These are phyloP conservation scores for Arrhamphus sclerolepis DNA, from an alignment of 2,797 vertebrate species.

Conservation along the genomic window DNA sequence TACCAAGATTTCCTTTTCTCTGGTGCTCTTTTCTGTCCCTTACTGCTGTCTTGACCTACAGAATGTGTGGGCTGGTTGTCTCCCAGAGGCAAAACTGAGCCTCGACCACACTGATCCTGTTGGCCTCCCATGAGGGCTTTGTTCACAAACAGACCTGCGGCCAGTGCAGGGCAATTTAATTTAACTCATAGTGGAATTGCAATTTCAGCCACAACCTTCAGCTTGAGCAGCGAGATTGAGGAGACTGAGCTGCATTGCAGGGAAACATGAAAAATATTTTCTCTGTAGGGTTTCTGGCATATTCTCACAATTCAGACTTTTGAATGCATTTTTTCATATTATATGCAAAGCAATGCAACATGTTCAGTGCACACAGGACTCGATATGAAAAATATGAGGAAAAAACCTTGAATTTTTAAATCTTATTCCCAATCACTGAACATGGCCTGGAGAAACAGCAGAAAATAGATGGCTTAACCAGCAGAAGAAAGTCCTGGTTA, in stretches of 20 bases:
- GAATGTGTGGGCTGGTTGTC: slow-evolving; percentile 46
- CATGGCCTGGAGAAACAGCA: no score
- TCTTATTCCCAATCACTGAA: no score
- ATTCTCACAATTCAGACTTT: no score
- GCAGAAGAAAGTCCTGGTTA: no score
- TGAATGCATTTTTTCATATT: no score
- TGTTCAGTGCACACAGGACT: no score
- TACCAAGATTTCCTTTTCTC: slow-evolving; percentile 11
- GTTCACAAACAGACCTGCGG: slow-evolving; percentile 54
- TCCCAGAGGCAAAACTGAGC: slow-evolving; percentile 56
- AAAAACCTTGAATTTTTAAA: no score
- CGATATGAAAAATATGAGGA: no score
- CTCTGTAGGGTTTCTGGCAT: no score
- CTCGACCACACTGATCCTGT: slow-evolving; percentile 41
- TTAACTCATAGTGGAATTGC: slow-evolving; percentile 33
- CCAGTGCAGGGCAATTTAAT: slow-evolving; percentile 49
- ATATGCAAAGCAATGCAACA: not conserved
- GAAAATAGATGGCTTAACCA: no score
- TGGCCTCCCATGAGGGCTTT: slow-evolving; percentile 52
- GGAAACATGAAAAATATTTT: no score
- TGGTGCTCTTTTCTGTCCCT: slow-evolving; percentile 15
- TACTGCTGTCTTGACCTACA: slow-evolving; percentile 36
- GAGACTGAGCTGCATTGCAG: slow-evolving; percentile 1
- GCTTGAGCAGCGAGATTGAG: slow-evolving; percentile 12
- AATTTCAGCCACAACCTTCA: slow-evolving; percentile 42